phyloP scores from a whole-genome alignment of 2,888 invertebrate genomes.

The Oligia latruncula region DNA sequence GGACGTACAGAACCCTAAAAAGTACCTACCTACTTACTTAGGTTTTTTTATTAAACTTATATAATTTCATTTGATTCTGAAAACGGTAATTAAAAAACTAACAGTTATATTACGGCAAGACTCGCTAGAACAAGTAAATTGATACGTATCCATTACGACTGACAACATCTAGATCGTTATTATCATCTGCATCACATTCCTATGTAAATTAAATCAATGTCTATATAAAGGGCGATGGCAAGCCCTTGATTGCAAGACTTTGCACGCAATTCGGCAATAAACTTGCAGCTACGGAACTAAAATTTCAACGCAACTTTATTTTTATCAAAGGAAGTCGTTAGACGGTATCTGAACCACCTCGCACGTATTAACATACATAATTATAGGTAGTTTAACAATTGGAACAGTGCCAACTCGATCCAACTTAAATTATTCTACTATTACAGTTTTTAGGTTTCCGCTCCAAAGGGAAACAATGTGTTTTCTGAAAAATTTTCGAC shows the following conservation, averaged over 20 bases:
- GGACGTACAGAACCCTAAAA: not conserved
- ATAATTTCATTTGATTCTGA: not conserved
- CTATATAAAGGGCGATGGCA: conserved; percentile 87
- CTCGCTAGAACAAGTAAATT: conserved; percentile 32
- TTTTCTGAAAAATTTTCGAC: conserved; percentile 76
- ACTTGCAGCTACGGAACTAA: conserved; percentile 88
- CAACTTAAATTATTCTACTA: conserved; percentile 83
- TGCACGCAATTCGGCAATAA: conserved; percentile 88
- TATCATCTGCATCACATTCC: conserved; percentile 79
- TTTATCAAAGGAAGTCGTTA: conserved; percentile 90
- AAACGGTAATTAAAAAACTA: not conserved
- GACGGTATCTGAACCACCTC: conserved; percentile 88
- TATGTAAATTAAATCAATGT: conserved; percentile 88
- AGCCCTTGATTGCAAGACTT: conserved; percentile 81
- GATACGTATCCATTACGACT: conserved; percentile 59
- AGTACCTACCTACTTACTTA: not conserved
- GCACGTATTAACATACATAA: conserved; percentile 89
- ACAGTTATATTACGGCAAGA: not conserved
- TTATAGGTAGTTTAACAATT: conserved; percentile 88
- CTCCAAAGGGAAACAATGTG: conserved; percentile 81
- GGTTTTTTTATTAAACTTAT: not conserved
- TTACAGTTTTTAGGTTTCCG: conserved; percentile 85
- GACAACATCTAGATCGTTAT: conserved; percentile 75
- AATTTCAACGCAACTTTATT: conserved; percentile 90
- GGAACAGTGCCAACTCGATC: conserved; percentile 85